Conservation (phyloP, 92 coral and sea anemone genomes). For the Phenganax stokvisi region DNA sequence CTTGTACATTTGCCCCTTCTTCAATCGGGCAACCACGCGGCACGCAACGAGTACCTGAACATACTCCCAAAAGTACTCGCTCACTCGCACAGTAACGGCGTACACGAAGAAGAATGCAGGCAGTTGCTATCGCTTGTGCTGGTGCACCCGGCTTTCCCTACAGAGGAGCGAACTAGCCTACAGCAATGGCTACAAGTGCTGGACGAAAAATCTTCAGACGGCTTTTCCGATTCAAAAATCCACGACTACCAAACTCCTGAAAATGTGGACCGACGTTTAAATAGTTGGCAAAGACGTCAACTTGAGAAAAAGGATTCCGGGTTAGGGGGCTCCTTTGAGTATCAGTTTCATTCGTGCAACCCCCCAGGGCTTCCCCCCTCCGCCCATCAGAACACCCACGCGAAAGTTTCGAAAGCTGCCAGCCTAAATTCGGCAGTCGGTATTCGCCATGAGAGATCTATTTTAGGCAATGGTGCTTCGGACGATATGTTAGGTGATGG, state of each 20-base stretch:
- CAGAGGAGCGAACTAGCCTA: slow-evolving; percentile 70
- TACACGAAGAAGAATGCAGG: slow-evolving; percentile 92
- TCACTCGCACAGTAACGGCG: slow-evolving; percentile 72
- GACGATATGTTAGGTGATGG: slow-evolving; percentile 59
- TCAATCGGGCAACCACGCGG: slow-evolving; percentile 81
- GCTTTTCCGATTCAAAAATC: slow-evolving; percentile 40
- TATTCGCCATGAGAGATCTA: slow-evolving; percentile 8
- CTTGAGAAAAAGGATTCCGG: slow-evolving; percentile 92
- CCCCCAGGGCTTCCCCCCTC: slow-evolving; percentile 17
- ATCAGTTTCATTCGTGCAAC: slow-evolving; percentile 1
- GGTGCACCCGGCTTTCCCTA: slow-evolving; percentile 96
- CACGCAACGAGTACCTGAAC: slow-evolving; percentile 78
- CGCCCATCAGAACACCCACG: slow-evolving; percentile 5
- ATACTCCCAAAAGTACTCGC: slow-evolving; percentile 80
- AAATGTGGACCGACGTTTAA: slow-evolving; percentile 58
- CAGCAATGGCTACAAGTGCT: slow-evolving; percentile 86
- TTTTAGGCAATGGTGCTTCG: neutral
- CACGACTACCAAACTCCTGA: slow-evolving; percentile 62
- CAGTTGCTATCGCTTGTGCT: slow-evolving; percentile 95
- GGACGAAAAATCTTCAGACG: slow-evolving; percentile 67
- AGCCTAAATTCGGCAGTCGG: slow-evolving; percentile 22
- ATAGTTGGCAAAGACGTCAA: slow-evolving; percentile 78
- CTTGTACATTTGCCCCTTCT: slow-evolving; percentile 83
- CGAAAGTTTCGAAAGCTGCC: slow-evolving; percentile 21
- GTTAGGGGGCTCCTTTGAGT: slow-evolving; percentile 81